A percentile compares a stretch with the other conserved stretches of the same genome.
These are phyloP conservation scores for Lepidocolaptes lacrymiger DNA, from an alignment of 2,797 vertebrate genomes.

Conservation along the genomic window DNA sequence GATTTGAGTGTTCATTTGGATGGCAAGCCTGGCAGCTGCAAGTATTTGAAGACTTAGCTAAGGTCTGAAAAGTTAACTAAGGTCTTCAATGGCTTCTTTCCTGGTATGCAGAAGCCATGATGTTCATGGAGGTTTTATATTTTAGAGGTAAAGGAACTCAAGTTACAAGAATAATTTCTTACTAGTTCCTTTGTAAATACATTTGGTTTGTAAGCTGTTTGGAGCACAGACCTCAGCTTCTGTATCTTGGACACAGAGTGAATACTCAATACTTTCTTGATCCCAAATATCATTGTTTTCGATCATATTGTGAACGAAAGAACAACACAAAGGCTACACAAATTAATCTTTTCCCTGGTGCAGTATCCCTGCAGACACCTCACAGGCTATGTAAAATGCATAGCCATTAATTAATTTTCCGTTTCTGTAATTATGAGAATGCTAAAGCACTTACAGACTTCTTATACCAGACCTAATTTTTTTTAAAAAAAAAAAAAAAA, in stretches of 20 bases:
- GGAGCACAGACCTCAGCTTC: background rate
- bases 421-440: slow-evolving; percentile 14
- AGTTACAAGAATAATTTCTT: background rate
- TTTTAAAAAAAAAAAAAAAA: background rate
- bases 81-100: background rate
- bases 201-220: background rate
- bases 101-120: background rate
- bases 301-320: background rate
- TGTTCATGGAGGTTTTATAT: background rate
- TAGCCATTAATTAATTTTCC: slow-evolving; percentile 36
- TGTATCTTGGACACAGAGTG: background rate
- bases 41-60: background rate
- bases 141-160: background rate
- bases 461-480: background rate
- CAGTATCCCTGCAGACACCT: background rate
- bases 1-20: background rate
- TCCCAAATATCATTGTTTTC: background rate
- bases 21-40: background rate
- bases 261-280: background rate
- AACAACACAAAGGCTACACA: background rate
- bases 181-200: background rate
- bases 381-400: background rate
- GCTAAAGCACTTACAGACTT: background rate
- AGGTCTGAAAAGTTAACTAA: background rate
- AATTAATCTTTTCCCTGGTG: background rate